A percentile compares a stretch with the other conserved stretches of the same genome.
Evolutionary conservation across 2,797 vertebrate species (phyloP).

Genomic region (Dromococcyx pavoninus): DNA sequence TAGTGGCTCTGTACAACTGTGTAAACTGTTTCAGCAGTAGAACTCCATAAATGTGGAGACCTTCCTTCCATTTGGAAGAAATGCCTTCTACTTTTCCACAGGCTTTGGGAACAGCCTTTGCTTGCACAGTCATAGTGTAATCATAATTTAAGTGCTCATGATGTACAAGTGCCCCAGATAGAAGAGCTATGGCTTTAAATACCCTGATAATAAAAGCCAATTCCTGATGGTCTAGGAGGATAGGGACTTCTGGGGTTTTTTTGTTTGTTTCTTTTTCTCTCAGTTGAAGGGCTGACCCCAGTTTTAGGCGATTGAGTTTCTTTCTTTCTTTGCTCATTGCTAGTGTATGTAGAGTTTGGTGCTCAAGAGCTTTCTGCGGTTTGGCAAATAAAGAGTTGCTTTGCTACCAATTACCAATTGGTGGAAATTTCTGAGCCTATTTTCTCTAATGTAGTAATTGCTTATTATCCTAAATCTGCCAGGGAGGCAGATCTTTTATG

Average conservation of each 20-base stretch:
- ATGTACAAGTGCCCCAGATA: background rate
- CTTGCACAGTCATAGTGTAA: background rate
- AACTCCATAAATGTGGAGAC: background rate
- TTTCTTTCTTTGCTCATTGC: background rate
- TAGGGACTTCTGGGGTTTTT: background rate
- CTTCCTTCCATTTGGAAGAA: background rate
- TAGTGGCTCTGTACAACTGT: background rate
- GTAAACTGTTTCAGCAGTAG: background rate
- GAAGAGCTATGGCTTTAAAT: background rate
- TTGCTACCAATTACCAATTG: conserved; percentile 50
- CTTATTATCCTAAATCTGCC: conserved; percentile 61
- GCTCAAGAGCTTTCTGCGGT: background rate
- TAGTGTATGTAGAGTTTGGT: background rate
- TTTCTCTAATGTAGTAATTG: conserved; percentile 64
- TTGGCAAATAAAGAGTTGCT: conserved; percentile 23
- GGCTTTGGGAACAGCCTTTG: background rate
- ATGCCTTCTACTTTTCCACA: background rate
- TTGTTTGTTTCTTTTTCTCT: background rate
- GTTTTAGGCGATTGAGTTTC: background rate
- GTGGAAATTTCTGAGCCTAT: conserved; percentile 46
- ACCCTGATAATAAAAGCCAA: background rate
- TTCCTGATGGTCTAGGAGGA: background rate
- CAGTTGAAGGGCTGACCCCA: background rate
- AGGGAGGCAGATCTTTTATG: conserved; percentile 51
- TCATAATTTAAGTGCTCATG: background rate